Percentiles rank a stretch among this genome's conserved stretches.
phyloP scores from a whole-genome alignment of 2,113 vertebrate genomes.

The Chiloscyllium plagiosum region DNA sequence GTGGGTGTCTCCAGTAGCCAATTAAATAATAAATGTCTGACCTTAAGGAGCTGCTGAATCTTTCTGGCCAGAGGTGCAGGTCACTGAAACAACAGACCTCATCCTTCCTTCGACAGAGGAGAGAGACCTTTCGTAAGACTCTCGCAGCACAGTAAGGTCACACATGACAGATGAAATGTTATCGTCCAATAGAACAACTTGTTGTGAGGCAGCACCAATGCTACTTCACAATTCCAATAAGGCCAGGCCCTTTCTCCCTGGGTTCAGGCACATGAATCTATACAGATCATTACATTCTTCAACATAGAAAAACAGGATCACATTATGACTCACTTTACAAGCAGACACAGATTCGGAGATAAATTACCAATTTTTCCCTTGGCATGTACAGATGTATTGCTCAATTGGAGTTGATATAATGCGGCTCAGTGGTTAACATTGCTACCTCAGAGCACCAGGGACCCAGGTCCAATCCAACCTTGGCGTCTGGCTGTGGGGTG shows the following conservation, averaged over 20 bases:
- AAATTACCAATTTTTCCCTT: not conserved
- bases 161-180: not conserved
- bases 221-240: not conserved
- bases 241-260: not conserved
- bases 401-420: no score
- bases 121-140: not conserved
- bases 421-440: no score
- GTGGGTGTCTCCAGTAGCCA: not conserved
- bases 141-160: not conserved
- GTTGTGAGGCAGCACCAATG: not conserved
- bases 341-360: not conserved
- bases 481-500: no score
- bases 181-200: not conserved
- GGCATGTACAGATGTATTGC: not conserved
- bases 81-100: not conserved
- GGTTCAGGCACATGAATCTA: not conserved
- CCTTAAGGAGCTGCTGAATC: not conserved
- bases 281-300: not conserved
- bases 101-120: not conserved
- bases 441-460: no score
- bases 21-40: not conserved
- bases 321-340: not conserved
- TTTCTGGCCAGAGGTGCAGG: not conserved
- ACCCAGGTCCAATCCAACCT: no score
- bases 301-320: not conserved